Base-by-base conservation (phyloP, 2,113 vertebrate genomes). In the Lepus americanus region DNA sequence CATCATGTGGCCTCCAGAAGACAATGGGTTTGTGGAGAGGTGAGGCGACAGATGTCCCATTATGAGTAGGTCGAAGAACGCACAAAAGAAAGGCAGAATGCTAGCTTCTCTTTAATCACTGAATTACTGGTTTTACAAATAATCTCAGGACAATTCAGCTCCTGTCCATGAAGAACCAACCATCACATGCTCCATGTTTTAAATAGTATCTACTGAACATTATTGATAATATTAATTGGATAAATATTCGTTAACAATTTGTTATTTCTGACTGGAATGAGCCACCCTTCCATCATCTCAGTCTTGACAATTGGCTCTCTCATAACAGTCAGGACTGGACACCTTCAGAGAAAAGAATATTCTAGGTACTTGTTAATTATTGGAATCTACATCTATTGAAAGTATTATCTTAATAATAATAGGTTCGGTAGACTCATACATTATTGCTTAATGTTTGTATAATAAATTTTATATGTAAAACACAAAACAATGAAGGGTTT, bases 381-480 rank as follows among this genome's bases (percentile, higher is more conserved):
- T 79, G 64, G n/a, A 36, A 17, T 44, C 64, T 51, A 88, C 16
- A 51, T 86, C 3, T 33, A 44, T 6, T 79, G 64, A 89, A 95
- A 89, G 20, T 79, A 4, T 27, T 94, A 39, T 11, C 51, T 31
- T n/a, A 4, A 44, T 79, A 88, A 70, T 83, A 66, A 23, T 20
- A 86, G 63, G 5, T 73, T 77, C 74, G 59, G 3, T 51, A 17
- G 31, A 79, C 83, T 72, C 80, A 66, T 29, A 69, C 9, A 31
- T 91, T 70, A 70, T 79, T 55, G 44, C 83, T 61, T 93, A 91
- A 86, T 91, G 39, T n/a, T 64, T 83, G n/a, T 76, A 53, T 66
- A 91, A 93, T 89, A 84, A 83, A 81, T 69, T 82, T 96, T 91
- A 93, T 83, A 64, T 91, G 33, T 89, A 74, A 86, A 86, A 94